A percentile compares a stretch with the other conserved stretches of the same genome.
Evolutionary conservation across 2,888 invertebrate species (phyloP).

Genomic region (Odontocolon sp.): DNA sequence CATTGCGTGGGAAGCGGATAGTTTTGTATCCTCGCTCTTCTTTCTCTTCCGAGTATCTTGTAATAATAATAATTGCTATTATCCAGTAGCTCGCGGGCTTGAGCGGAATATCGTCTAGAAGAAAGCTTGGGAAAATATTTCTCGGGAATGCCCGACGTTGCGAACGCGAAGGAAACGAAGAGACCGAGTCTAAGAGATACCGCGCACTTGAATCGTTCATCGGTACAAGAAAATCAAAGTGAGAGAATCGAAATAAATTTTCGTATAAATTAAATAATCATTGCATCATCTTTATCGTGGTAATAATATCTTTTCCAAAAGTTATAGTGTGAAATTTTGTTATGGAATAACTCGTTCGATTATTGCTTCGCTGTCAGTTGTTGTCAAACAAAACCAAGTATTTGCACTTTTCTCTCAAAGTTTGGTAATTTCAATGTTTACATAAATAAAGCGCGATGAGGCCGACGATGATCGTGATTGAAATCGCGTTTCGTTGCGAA

Average conservation of each 20-base stretch:
- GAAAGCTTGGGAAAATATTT: conserved; percentile 71
- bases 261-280: too few relatives aligned
- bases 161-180: conserved; percentile 15
- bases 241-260: too few relatives aligned
- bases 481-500: conserved; percentile 22
- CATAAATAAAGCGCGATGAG: background rate
- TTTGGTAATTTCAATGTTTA: conserved; percentile 34
- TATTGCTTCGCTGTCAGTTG: background rate
- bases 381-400: background rate
- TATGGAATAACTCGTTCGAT: conserved; percentile 11
- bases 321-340: conserved; percentile 7
- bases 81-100: conserved; percentile 29
- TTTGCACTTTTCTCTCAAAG: conserved; percentile 4
- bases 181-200: background rate
- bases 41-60: conserved; percentile 53
- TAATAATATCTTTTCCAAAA: too few relatives aligned
- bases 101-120: conserved; percentile 61
- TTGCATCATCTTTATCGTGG: too few relatives aligned
- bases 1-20: conserved; percentile 64
- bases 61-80: conserved; percentile 64
- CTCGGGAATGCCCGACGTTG: conserved; percentile 42
- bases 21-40: conserved; percentile 56
- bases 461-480: conserved; percentile 3
- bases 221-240: conserved; percentile 9
- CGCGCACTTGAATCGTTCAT: conserved; percentile 29